These are phyloP conservation scores for Australoheros scitulus DNA, from an alignment of 2,113 vertebrate species.

Conservation along the genomic window DNA sequence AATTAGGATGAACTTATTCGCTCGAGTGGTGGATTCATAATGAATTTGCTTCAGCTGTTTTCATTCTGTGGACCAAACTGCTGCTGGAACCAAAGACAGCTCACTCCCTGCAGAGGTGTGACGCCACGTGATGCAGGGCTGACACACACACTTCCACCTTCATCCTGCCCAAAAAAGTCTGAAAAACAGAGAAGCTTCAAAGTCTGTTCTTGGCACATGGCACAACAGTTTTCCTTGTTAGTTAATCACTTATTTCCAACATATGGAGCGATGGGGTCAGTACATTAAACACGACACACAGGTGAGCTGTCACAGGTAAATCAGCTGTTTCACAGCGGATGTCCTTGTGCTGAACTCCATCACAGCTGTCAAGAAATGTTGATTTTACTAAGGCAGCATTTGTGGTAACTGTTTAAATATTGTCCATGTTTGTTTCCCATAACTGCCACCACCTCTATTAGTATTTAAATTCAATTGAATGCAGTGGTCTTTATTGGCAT, in stretches of 20 bases:
- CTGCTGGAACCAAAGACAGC: neutral
- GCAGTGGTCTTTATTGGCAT: neutral
- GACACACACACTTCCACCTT: neutral
- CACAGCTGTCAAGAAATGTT: too few relatives aligned
- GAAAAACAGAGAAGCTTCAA: neutral
- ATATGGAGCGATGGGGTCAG: too few relatives aligned
- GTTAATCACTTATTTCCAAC: too few relatives aligned
- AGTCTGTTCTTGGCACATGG: neutral
- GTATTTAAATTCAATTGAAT: neutral
- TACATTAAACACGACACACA: too few relatives aligned
- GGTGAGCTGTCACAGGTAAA: too few relatives aligned
- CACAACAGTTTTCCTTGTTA: too few relatives aligned
- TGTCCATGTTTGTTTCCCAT: neutral
- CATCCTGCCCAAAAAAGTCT: neutral
- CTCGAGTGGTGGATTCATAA: neutral
- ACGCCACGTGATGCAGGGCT: neutral
- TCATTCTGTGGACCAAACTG: neutral
- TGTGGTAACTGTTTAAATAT: too few relatives aligned
- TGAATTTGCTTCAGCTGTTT: neutral
- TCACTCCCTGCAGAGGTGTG: neutral
- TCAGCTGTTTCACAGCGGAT: too few relatives aligned
- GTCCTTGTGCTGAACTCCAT: too few relatives aligned
- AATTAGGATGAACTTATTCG: constrained; percentile 24
- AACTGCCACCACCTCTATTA: neutral
- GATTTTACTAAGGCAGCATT: too few relatives aligned